These are phyloP conservation scores for Nemotelus pantherinus DNA, from an alignment of 2,888 invertebrate genomes.

Conservation along the genomic window DNA sequence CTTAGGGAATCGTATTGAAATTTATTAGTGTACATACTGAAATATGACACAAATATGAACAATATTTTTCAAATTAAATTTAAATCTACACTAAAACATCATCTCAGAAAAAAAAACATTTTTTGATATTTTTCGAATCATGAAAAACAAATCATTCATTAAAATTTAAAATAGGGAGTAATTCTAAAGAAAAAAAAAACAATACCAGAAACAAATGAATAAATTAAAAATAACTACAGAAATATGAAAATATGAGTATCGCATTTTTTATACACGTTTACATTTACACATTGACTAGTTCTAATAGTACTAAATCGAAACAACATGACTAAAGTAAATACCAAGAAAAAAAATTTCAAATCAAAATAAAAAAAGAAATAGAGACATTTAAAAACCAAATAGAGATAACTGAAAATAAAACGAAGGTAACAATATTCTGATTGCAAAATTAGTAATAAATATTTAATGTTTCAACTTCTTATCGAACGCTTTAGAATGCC, in stretches of 20 bases:
- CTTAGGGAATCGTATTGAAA: too few relatives aligned
- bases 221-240: slow-evolving; percentile 20
- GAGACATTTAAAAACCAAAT: not conserved
- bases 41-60: too few relatives aligned
- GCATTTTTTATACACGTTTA: slow-evolving; percentile 41
- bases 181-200: not conserved
- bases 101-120: slow-evolving; percentile 5
- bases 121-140: slow-evolving; percentile 20
- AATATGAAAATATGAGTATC: too few relatives aligned
- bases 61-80: too few relatives aligned
- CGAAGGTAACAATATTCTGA: slow-evolving; percentile 2
- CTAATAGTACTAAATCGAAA: not conserved
- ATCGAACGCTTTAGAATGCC: too few relatives aligned
- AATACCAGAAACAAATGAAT: slow-evolving; percentile 6
- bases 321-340: not conserved
- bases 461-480: too few relatives aligned
- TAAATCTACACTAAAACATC: not conserved
- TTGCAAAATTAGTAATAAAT: too few relatives aligned
- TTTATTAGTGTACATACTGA: too few relatives aligned
- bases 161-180: not conserved
- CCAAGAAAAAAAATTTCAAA: slow-evolving; percentile 3
- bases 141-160: too few relatives aligned
- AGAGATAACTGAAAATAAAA: not conserved
- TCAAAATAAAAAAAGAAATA: not conserved
- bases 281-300: slow-evolving; percentile 43